These are phyloP conservation scores for Latrodectus hesperus DNA, from an alignment of 2,888 invertebrate species.

Conservation along the genomic window DNA sequence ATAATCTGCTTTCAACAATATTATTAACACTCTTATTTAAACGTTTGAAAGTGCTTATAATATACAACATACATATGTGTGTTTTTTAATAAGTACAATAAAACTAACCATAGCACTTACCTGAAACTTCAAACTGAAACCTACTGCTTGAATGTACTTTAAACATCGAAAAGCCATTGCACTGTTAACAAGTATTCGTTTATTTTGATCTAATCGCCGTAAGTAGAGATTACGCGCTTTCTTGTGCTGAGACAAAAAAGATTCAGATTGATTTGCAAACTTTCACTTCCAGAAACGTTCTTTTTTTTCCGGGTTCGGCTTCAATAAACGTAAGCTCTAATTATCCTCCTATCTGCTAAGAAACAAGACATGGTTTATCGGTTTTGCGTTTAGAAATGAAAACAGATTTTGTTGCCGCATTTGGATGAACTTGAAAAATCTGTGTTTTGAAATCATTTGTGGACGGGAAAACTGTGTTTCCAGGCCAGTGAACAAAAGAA, in stretches of 20 bases:
- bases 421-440: constrained; percentile 2
- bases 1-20: no score
- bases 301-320: constrained; percentile 40
- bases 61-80: no score
- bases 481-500: background rate
- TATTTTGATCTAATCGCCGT: background rate
- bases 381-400: constrained; percentile 1
- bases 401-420: background rate
- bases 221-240: background rate
- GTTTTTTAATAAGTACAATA: no score
- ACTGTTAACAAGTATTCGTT: background rate
- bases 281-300: constrained; percentile 18
- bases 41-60: no score
- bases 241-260: background rate
- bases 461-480: background rate
- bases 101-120: background rate
- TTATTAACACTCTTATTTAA: no score
- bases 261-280: constrained; percentile 5
- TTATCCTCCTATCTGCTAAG: constrained; percentile 42
- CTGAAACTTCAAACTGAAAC: background rate
- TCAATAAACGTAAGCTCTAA: constrained; percentile 53
- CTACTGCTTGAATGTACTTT: background rate
- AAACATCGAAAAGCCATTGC: background rate
- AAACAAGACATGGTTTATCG: constrained; percentile 15
- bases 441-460: background rate